A percentile compares a stretch with the other conserved stretches of the same genome.
These are phyloP conservation scores for Cotesia glomerata DNA, from an alignment of 1,140 invertebrate species.

Conservation along the genomic window DNA sequence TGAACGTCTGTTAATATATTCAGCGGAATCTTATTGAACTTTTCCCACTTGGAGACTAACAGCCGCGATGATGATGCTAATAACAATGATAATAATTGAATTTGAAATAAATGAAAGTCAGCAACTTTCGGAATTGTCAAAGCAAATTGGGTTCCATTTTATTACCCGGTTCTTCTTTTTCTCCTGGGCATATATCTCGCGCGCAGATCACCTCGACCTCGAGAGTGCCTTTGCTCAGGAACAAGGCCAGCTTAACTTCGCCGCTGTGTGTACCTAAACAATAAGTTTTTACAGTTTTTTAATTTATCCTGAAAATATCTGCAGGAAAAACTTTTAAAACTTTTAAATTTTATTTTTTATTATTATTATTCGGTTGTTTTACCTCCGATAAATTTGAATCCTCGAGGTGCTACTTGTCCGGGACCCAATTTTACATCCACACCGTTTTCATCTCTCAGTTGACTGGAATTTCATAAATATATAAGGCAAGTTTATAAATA, in stretches of 20 bases:
- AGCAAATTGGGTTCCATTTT: conserved; percentile 26
- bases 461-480: conserved; percentile 42
- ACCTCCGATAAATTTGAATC: conserved; percentile 66
- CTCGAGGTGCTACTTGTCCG: conserved; percentile 78
- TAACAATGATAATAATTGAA: not conserved
- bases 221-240: conserved; percentile 89
- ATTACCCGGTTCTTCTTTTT: conserved; percentile 66
- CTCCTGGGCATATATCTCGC: conserved; percentile 63
- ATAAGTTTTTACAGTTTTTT: conserved; percentile 20
- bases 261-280: conserved; percentile 71
- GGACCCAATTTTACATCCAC: conserved; percentile 71
- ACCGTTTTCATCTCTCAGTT: conserved; percentile 52
- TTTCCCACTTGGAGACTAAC: too few relatives aligned
- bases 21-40: too few relatives aligned
- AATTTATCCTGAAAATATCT: not conserved
- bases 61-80: too few relatives aligned
- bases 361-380: conserved; percentile 24
- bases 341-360: not conserved
- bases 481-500: not conserved
- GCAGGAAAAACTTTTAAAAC: not conserved
- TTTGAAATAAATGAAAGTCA: not conserved
- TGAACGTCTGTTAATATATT: too few relatives aligned
- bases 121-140: conserved; percentile 25
- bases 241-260: conserved; percentile 85
- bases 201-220: conserved; percentile 84